A percentile compares a stretch with the other conserved stretches of the same genome.
These are phyloP conservation scores for Neogobius melanostomus DNA, from an alignment of 2,113 vertebrate species.

Conservation along the genomic window DNA sequence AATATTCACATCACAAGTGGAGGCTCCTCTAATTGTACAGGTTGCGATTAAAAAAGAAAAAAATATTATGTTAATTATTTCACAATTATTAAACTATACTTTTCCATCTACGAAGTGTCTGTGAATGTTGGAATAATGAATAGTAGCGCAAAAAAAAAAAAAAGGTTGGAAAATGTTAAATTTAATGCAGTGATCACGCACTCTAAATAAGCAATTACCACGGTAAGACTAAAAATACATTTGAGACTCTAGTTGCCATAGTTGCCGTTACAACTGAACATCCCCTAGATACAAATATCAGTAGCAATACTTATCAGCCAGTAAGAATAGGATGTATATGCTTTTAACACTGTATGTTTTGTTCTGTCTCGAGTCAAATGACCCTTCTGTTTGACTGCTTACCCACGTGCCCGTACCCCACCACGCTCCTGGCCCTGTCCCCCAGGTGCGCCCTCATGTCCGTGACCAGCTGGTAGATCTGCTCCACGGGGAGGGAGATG, in stretches of 20 bases:
- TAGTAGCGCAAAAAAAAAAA: too few relatives aligned
- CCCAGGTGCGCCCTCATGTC: constrained; percentile 82
- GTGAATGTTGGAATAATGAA: too few relatives aligned
- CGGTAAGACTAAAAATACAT: neutral
- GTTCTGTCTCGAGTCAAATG: neutral
- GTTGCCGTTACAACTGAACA: neutral
- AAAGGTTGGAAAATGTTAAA: neutral
- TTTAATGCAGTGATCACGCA: neutral
- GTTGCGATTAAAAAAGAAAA: too few relatives aligned
- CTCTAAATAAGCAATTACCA: neutral
- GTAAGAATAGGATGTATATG: too few relatives aligned
- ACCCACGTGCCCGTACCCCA: constrained; percentile 96
- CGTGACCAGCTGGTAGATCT: constrained; percentile 86
- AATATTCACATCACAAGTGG: too few relatives aligned
- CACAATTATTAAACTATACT: too few relatives aligned
- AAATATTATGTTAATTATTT: too few relatives aligned
- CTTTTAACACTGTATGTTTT: too few relatives aligned
- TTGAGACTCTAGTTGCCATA: neutral
- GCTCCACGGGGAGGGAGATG: constrained; percentile 86
- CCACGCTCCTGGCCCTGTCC: constrained; percentile 79
- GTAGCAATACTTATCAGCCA: neutral
- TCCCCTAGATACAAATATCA: neutral
- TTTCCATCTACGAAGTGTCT: too few relatives aligned
- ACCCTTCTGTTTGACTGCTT: constrained; percentile 41
- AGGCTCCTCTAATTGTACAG: too few relatives aligned